These are phyloP conservation scores for Melitaea cinxia DNA, from an alignment of 1,140 invertebrate species.

Conservation along the genomic window DNA sequence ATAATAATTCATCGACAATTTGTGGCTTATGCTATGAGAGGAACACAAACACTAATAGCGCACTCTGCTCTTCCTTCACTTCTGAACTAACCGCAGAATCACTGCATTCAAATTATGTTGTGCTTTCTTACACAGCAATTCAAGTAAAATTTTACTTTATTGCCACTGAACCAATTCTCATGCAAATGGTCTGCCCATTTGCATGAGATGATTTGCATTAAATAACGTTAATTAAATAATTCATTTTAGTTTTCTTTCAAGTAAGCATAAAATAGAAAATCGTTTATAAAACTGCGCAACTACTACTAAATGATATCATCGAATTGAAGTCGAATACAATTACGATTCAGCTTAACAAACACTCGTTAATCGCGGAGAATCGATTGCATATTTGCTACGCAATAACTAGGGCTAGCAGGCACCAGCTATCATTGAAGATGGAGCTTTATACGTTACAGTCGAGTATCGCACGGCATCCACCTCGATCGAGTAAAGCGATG, in stretches of 20 bases:
- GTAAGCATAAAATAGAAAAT: neutral
- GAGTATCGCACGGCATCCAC: slow-evolving; percentile 61
- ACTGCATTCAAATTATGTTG: slow-evolving; percentile 35
- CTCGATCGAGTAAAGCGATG: slow-evolving; percentile 53
- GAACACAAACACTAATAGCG: slow-evolving; percentile 57
- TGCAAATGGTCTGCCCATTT: neutral
- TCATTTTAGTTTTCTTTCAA: neutral
- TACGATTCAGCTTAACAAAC: slow-evolving; percentile 26
- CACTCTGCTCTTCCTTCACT: slow-evolving; percentile 59
- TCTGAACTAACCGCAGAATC: slow-evolving; percentile 62
- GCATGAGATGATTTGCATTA: too few relatives aligned
- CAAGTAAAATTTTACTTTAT: neutral
- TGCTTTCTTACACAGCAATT: neutral
- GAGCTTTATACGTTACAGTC: slow-evolving; percentile 40
- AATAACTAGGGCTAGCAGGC: slow-evolving; percentile 57
- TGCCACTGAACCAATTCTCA: neutral
- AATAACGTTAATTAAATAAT: neutral
- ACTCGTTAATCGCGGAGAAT: slow-evolving; percentile 44
- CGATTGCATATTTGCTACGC: slow-evolving; percentile 60
- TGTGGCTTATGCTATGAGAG: slow-evolving; percentile 56
- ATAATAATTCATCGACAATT: slow-evolving; percentile 51
- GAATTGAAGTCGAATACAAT: slow-evolving; percentile 10
- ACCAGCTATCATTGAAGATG: slow-evolving; percentile 55
- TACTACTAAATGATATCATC: neutral
- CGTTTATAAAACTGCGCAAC: neutral